Percentiles rank a stretch among this genome's conserved stretches.
phyloP scores from a whole-genome alignment of 1,140 invertebrate species.

The Zaprionus ghesquierei region DNA sequence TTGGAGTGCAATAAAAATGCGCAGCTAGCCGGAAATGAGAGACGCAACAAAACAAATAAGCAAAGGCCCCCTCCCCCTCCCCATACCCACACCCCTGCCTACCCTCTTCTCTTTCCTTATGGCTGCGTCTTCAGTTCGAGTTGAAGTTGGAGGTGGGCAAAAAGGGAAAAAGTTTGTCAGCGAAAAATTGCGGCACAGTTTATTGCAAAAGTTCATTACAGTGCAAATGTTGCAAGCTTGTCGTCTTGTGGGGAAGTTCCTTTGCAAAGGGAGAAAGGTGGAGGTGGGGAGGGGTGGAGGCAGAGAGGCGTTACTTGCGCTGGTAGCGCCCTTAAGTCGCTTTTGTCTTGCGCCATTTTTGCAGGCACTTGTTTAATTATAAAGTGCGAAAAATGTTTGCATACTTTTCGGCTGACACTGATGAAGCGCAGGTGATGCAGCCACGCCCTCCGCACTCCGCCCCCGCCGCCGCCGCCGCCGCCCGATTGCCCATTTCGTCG shows the following conservation, averaged over 20 bases:
- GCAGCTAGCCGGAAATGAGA: conserved; percentile 76
- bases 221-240: conserved; percentile 73
- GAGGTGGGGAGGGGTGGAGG: not conserved
- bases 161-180: conserved; percentile 71
- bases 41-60: conserved; percentile 77
- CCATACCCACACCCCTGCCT: not conserved
- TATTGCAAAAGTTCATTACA: conserved; percentile 81
- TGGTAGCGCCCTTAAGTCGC: conserved; percentile 53
- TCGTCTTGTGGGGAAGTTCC: not conserved
- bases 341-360: conserved; percentile 60
- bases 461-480: not conserved
- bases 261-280: not conserved
- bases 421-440: conserved; percentile 72
- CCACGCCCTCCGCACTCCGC: not conserved
- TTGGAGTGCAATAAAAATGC: conserved; percentile 77
- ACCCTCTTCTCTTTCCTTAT: not conserved
- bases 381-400: conserved; percentile 80
- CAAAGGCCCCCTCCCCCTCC: conserved; percentile 11
- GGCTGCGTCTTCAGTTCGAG: not conserved
- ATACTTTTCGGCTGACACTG: conserved; percentile 77
- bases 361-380: conserved; percentile 74
- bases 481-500: conserved; percentile 3
- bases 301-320: not conserved
- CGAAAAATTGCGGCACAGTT: conserved; percentile 80
- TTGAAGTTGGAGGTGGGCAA: not conserved